Evolutionary conservation across 1,140 invertebrate species (phyloP).

Genomic region (Drosophila pandora): DNA sequence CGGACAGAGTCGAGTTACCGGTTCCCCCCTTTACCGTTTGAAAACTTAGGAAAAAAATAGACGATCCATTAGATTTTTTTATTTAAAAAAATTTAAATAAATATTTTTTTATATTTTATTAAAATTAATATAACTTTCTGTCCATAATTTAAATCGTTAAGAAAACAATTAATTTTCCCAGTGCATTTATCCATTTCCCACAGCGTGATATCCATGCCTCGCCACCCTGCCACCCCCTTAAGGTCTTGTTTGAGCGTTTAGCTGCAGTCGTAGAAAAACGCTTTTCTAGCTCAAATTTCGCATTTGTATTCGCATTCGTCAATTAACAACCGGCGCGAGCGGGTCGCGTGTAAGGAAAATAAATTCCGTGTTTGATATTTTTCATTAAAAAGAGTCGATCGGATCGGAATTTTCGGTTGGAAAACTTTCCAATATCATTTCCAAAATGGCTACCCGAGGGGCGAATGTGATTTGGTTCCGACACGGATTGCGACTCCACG

Average conservation of each 20-base stretch:
- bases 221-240: background rate
- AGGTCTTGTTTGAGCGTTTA: background rate
- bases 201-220: constrained; percentile 6
- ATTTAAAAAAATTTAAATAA: no score
- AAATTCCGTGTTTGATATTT: background rate
- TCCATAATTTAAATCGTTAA: no score
- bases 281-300: constrained; percentile 9
- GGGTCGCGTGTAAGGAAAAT: constrained; percentile 33
- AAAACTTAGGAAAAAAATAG: constrained; percentile 2
- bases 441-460: constrained; percentile 36
- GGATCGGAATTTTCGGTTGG: background rate
- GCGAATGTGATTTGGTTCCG: constrained; percentile 87
- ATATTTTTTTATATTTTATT: no score
- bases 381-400: background rate
- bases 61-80: no score
- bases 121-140: no score
- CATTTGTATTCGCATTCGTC: constrained; percentile 49
- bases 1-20: constrained; percentile 39
- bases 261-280: constrained; percentile 14
- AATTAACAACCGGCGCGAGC: constrained; percentile 56
- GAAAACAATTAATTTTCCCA: background rate
- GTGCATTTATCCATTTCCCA: constrained; percentile 21
- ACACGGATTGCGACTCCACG: constrained; percentile 89
- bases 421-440: background rate
- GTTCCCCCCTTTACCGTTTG: constrained; percentile 18